phyloP scores from a whole-genome alignment of 1,140 invertebrate species.

The Wiebesia pumilae region DNA sequence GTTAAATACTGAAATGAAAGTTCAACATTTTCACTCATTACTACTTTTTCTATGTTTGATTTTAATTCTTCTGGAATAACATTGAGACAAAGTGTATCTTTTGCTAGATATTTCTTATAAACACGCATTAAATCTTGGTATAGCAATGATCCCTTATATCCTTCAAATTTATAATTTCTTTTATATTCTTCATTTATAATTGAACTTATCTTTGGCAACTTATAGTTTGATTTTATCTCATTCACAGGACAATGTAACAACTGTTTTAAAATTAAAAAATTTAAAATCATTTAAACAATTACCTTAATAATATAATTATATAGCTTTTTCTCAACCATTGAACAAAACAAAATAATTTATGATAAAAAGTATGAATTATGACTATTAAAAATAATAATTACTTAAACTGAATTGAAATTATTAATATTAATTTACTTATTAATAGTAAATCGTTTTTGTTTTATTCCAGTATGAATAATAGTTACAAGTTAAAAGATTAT shows the following conservation, averaged over 20 bases:
- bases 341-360: too few relatives aligned
- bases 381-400: too few relatives aligned
- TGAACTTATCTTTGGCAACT: slow-evolving; percentile 68
- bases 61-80: slow-evolving; percentile 70
- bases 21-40: slow-evolving; percentile 65
- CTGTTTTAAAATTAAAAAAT: slow-evolving; percentile 16
- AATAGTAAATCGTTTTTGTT: neutral
- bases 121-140: slow-evolving; percentile 74
- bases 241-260: slow-evolving; percentile 14
- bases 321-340: too few relatives aligned
- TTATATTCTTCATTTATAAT: slow-evolving; percentile 55
- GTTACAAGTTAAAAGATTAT: neutral
- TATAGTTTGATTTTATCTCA: slow-evolving; percentile 54
- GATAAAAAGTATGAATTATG: too few relatives aligned
- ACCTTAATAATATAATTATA: neutral
- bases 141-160: slow-evolving; percentile 57
- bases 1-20: slow-evolving; percentile 65
- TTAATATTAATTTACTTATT: too few relatives aligned
- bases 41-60: slow-evolving; percentile 70
- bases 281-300: neutral
- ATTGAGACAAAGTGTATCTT: slow-evolving; percentile 68
- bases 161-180: slow-evolving; percentile 56
- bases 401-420: neutral
- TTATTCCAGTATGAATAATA: neutral
- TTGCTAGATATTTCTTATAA: slow-evolving; percentile 76